Percentiles rank a stretch among this genome's conserved stretches.
phyloP scores from a whole-genome alignment of 2,888 invertebrate species.

The Micropterix aruncella region DNA sequence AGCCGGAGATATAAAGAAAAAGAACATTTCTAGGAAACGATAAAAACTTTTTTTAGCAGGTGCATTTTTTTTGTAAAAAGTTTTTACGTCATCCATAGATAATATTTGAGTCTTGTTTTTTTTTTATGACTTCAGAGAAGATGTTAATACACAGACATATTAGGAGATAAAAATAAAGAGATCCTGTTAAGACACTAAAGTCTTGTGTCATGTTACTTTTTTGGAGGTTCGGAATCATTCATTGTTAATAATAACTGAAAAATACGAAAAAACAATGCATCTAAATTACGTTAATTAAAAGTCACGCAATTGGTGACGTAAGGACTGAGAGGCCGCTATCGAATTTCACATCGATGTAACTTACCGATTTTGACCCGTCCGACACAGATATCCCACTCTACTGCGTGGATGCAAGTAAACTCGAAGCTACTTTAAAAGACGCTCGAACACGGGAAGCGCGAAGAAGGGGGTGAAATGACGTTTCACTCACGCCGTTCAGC shows the following conservation, averaged over 20 bases:
- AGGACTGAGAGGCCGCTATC: neutral
- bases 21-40: too few species aligned
- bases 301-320: neutral
- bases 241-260: neutral
- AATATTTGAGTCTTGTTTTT: too few species aligned
- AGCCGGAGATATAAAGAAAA: too few species aligned
- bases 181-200: too few species aligned
- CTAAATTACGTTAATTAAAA: neutral
- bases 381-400: neutral
- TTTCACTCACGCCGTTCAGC: neutral
- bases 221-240: neutral
- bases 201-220: too few species aligned
- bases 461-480: slow-evolving; percentile 1
- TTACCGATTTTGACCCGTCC: neutral
- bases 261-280: neutral
- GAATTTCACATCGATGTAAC: neutral
- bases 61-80: too few species aligned
- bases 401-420: neutral
- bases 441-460: neutral
- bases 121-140: too few species aligned
- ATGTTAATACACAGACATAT: too few species aligned
- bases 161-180: too few species aligned
- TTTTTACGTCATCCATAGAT: too few species aligned
- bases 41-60: too few species aligned
- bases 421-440: neutral